These are phyloP conservation scores for Ceratosolen fusciceps DNA, from an alignment of 1,140 invertebrate genomes.

Conservation along the genomic window DNA sequence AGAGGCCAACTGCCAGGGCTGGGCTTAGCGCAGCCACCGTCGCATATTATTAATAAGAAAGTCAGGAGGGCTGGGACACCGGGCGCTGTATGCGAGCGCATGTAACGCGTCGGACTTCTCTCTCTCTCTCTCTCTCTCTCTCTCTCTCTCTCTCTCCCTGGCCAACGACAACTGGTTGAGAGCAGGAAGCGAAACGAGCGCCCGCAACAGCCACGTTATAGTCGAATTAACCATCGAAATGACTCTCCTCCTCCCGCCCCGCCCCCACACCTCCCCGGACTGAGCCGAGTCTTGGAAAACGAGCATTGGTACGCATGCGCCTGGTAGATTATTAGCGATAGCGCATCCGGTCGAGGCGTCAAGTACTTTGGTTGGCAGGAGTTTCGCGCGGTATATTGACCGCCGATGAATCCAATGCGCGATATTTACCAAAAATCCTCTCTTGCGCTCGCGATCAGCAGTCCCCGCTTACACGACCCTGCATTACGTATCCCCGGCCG, in stretches of 20 bases:
- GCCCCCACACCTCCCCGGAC: too few species aligned
- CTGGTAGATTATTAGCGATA: not conserved
- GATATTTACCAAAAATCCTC: not conserved
- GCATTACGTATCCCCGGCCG: too few species aligned
- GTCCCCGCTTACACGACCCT: too few species aligned
- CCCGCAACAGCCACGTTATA: constrained; percentile 18
- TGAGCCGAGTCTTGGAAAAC: constrained; percentile 21
- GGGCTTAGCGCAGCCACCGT: not conserved
- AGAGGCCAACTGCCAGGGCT: not conserved
- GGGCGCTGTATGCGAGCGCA: not conserved
- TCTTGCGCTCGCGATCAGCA: too few species aligned
- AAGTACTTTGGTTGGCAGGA: constrained; percentile 23
- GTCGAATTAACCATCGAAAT: constrained; percentile 27
- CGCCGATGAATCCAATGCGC: not conserved
- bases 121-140: too few species aligned
- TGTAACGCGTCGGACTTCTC: not conserved
- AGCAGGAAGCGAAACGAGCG: constrained; percentile 40
- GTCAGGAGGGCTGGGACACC: not conserved
- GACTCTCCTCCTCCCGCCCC: not conserved
- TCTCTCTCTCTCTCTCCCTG: too few species aligned
- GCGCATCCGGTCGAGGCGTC: not conserved
- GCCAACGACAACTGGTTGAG: not conserved
- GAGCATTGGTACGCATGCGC: not conserved
- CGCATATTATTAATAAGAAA: constrained; percentile 11
- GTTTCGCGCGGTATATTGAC: not conserved